Conservation (phyloP, 2,113 vertebrate genomes). For the Machaerirhynchus nigripectus region DNA sequence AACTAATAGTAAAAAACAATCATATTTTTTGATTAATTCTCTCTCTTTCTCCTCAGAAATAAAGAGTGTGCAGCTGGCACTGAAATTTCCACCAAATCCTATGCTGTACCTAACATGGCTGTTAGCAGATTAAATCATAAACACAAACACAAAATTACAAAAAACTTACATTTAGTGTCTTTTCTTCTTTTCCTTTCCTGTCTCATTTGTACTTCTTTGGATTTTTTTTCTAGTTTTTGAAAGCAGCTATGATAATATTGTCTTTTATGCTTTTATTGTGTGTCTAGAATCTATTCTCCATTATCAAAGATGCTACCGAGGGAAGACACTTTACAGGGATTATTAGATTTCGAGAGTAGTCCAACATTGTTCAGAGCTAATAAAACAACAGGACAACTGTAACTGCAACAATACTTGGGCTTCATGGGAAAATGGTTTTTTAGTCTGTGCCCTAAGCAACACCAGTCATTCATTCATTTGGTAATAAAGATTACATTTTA, state of each 20-base stretch:
- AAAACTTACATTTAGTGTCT: neutral
- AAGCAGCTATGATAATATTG: neutral
- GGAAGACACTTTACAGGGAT: conserved; percentile 1
- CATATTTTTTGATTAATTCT: neutral
- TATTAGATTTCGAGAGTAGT: conserved; percentile 37
- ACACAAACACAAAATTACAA: neutral
- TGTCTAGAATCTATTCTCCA: neutral
- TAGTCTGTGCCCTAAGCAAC: conserved; percentile 17
- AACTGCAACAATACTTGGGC: neutral
- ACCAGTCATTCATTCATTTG: conserved; percentile 6
- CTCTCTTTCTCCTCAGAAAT: neutral
- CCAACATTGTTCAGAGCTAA: conserved; percentile 36
- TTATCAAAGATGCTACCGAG: neutral
- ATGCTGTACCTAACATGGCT: neutral
- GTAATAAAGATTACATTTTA: conserved; percentile 26
- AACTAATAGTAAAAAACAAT: neutral
- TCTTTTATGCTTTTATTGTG: neutral
- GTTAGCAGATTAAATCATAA: conserved; percentile 15
- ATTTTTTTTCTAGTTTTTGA: neutral
- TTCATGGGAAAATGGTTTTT: neutral
- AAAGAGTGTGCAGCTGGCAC: neutral
- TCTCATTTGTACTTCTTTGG: neutral
- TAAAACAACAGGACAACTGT: conserved; percentile 44
- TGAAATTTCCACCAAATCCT: neutral
- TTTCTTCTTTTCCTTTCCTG: neutral